Percentiles rank a stretch among this genome's conserved stretches.
These are phyloP conservation scores for Vireo altiloquus DNA, from an alignment of 2,113 vertebrate genomes.

Conservation along the genomic window DNA sequence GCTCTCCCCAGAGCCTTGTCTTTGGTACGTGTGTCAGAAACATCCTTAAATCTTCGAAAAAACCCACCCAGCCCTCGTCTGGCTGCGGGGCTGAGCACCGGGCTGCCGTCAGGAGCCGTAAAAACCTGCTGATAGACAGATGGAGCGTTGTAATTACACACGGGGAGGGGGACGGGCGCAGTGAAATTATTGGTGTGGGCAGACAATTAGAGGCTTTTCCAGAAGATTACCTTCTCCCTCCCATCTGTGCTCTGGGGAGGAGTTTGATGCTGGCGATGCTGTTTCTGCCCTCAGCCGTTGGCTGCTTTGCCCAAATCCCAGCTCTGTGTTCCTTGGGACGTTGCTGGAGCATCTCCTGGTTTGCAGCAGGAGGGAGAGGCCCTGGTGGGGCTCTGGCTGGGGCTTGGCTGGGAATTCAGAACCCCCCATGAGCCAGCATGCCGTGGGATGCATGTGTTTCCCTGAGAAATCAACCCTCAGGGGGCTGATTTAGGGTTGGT, in stretches of 20 bases:
- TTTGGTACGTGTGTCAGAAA: slow-evolving; percentile 62
- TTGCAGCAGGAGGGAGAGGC: background rate
- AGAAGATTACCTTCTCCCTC: slow-evolving; percentile 83
- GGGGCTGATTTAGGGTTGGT: background rate
- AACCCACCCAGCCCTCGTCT: background rate
- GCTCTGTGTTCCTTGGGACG: background rate
- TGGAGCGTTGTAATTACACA: slow-evolving; percentile 84
- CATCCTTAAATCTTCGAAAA: slow-evolving; percentile 65
- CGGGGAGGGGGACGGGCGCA: slow-evolving; percentile 54
- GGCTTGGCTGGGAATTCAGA: background rate
- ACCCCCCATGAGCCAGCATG: accelerated
- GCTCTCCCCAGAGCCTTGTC: slow-evolving; percentile 64
- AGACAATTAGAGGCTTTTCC: slow-evolving; percentile 86
- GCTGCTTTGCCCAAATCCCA: slow-evolving; percentile 39
- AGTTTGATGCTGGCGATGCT: slow-evolving; percentile 29
- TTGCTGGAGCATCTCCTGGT: accelerated
- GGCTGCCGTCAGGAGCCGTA: slow-evolving; percentile 65
- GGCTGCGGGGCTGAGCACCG: slow-evolving; percentile 10
- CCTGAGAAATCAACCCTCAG: background rate
- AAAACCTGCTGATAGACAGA: slow-evolving; percentile 85
- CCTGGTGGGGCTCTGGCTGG: accelerated
- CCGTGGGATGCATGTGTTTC: accelerated
- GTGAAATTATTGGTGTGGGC: slow-evolving; percentile 80
- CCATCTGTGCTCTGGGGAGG: slow-evolving; percentile 74
- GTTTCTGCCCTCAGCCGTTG: slow-evolving; percentile 48